These are phyloP conservation scores for Rhizomys pruinosus DNA, from an alignment of 2,113 vertebrate species.

Conservation along the genomic window DNA sequence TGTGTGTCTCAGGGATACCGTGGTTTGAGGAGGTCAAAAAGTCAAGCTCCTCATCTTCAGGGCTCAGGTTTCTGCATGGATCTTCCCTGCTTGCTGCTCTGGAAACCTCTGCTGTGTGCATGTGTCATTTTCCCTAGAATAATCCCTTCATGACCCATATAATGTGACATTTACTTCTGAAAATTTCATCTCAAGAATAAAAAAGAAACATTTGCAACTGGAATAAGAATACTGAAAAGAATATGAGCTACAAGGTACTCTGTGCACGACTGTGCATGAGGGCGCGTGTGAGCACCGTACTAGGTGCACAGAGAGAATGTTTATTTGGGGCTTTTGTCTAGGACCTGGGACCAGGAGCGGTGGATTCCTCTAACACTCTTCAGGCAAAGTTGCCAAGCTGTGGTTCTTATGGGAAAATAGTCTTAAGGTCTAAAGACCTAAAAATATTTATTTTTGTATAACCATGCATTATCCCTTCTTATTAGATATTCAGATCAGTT, in stretches of 20 bases:
- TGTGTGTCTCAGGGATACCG: background rate
- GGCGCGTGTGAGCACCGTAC: no score
- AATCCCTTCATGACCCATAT: background rate
- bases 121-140: background rate
- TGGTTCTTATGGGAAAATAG: background rate
- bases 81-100: background rate
- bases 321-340: background rate
- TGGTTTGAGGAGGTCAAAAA: background rate
- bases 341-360: no score
- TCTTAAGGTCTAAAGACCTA: background rate
- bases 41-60: background rate
- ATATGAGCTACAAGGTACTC: background rate
- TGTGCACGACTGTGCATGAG: no score
- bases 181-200: background rate
- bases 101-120: background rate
- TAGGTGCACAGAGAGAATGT: no score
- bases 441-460: background rate
- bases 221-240: no score
- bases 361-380: no score
- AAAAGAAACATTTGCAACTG: slow-evolving; percentile 15
- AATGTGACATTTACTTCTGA: background rate
- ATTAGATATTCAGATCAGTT: background rate
- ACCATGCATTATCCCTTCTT: no score
- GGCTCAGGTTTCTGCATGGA: background rate
- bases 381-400: background rate